A percentile compares a stretch with the other conserved stretches of the same genome.
These are phyloP conservation scores for Megaustenia siamemsis DNA, from an alignment of 2,888 invertebrate species.

Conservation along the genomic window DNA sequence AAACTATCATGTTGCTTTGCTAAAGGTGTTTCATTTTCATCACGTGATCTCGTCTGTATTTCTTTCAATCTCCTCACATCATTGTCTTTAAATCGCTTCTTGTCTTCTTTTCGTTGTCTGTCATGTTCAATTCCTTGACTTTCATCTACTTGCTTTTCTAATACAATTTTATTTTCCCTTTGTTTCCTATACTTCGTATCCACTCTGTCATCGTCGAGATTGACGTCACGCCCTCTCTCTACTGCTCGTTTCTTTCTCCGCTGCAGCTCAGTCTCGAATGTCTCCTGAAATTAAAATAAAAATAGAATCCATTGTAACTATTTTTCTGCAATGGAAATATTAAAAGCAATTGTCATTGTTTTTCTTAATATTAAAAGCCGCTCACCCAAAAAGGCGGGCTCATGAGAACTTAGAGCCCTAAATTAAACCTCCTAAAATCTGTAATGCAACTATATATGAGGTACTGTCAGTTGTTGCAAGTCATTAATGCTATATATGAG, in stretches of 20 bases:
- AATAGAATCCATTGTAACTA: too few relatives aligned
- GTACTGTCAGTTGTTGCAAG: too few relatives aligned
- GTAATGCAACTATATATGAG: too few relatives aligned
- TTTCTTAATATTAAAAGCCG: too few relatives aligned
- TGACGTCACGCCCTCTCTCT: conserved; percentile 28
- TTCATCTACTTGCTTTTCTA: conserved; percentile 6
- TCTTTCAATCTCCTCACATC: neutral
- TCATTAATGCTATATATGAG: too few relatives aligned
- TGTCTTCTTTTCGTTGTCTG: conserved; percentile 3
- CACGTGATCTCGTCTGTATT: neutral
- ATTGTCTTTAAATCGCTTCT: conserved; percentile 5
- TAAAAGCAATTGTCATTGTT: too few relatives aligned
- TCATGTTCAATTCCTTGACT: conserved; percentile 3
- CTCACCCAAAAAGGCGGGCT: too few relatives aligned
- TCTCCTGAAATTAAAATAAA: conserved; percentile 50
- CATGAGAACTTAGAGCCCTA: too few relatives aligned
- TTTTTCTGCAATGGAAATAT: too few relatives aligned
- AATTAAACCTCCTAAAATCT: too few relatives aligned
- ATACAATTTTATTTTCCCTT: conserved; percentile 33
- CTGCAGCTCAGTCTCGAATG: conserved; percentile 31
- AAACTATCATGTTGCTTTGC: neutral
- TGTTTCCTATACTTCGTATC: conserved; percentile 34
- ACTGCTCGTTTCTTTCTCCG: conserved; percentile 37
- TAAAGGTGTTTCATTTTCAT: neutral
- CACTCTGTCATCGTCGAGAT: conserved; percentile 24